Base-by-base conservation (phyloP, 2,888 invertebrate genomes). In the Unio delphinus region DNA sequence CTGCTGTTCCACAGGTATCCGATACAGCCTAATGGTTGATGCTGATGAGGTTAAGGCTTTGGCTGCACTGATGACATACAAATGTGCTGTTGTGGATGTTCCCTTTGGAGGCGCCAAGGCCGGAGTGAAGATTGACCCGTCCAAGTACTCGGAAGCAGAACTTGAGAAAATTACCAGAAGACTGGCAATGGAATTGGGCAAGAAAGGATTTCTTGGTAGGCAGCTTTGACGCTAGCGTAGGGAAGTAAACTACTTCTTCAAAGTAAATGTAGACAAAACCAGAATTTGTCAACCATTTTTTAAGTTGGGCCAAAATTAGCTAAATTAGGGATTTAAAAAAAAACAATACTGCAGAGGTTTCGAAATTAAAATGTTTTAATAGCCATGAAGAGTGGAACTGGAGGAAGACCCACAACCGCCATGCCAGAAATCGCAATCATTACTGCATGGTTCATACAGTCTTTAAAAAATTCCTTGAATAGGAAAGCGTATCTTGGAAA, bases 61-160 rank as follows among this genome's bases (percentile, higher is more conserved):
- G 85, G 95, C 98, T 3, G 96, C 98, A 65, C 91, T 99, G 89
- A 99, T 99, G 99, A 98, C 99, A 6, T 99, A 97, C 92, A 99
- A 99, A 91, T 99, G 98, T 92, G 97, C 99, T 26, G 97, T 97
- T 89, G 99, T 99, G 0, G 98, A 98, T 90, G 97, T 99, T 1
- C 99, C 99, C 0, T 99, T 98, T 91, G 99, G 99, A 54, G 99
- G 99, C 54, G 97, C 90, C 55, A 91, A 91, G 84, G 98, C 98
- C 61, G 99, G 99, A 18, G 94, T 99, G 81, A 95, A 95, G 90
- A 98, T 99, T 86, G 95, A 99, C 91, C 98, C 98, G 28, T 95
- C 95, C 88, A 93, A 93, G 65, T 99, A 97, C 90, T 95, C 96
- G 0, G 96, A 95, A 83, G 94, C 94, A 87, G 99, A 99, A 89